Conservation (phyloP, 2,113 vertebrate species). For the Nothocercus nigrocapillus region DNA sequence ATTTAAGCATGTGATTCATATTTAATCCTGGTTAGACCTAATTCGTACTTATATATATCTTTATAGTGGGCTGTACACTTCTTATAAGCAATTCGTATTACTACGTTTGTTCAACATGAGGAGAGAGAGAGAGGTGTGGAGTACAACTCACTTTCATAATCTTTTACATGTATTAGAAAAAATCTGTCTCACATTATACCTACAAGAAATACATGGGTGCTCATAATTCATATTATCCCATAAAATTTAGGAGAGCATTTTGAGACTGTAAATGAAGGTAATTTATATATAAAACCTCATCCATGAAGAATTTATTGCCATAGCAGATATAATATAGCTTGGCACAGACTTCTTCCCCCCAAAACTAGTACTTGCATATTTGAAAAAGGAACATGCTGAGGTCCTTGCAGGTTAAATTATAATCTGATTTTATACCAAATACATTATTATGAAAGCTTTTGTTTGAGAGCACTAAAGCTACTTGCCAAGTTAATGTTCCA, state of each 20-base stretch:
- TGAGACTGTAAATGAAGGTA: constrained; percentile 54
- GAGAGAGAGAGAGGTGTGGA: neutral
- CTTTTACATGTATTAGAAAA: constrained; percentile 3
- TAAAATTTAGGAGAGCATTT: constrained; percentile 58
- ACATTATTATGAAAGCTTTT: neutral
- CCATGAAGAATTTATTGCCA: constrained; percentile 68
- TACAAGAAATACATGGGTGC: constrained; percentile 28
- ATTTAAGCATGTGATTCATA: constrained; percentile 4
- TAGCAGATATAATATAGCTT: constrained; percentile 50
- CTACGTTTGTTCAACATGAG: neutral
- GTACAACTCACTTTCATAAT: neutral
- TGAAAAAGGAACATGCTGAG: constrained; percentile 17
- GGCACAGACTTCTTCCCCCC: constrained; percentile 25
- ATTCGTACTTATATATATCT: neutral
- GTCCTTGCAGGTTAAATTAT: constrained; percentile 18
- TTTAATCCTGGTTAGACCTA: neutral
- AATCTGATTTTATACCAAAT: constrained; percentile 10
- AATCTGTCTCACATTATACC: neutral
- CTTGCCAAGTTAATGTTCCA: neutral
- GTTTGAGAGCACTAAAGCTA: neutral
- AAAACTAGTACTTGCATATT: constrained; percentile 20
- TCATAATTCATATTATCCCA: constrained; percentile 53
- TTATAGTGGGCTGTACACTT: neutral
- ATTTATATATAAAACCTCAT: constrained; percentile 68
- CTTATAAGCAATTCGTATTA: neutral